Conservation (phyloP, 1,140 invertebrate genomes). For the Drosophila punjabiensis region DNA sequence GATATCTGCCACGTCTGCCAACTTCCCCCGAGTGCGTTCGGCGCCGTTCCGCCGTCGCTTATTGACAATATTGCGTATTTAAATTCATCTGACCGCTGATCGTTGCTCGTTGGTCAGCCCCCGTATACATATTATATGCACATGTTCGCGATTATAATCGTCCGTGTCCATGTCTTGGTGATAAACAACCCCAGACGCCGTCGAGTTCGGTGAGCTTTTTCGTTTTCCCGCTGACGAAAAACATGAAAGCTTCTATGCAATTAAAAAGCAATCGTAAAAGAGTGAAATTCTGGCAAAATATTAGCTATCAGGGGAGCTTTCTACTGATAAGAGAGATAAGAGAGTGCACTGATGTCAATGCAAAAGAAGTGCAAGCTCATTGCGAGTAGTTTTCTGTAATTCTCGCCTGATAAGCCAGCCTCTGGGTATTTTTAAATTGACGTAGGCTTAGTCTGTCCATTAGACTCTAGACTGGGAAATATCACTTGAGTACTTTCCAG, state of each 20-base stretch:
- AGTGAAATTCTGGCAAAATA: not conserved
- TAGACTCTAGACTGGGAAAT: not conserved
- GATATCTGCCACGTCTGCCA: conserved; percentile 47
- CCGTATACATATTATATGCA: conserved; percentile 13
- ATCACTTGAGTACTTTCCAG: not conserved
- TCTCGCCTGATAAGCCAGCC: not conserved
- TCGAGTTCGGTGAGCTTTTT: conserved; percentile 49
- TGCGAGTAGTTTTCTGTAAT: conserved; percentile 5
- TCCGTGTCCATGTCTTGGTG: conserved; percentile 46
- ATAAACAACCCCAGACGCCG: conserved; percentile 63
- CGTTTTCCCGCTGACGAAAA: conserved; percentile 26
- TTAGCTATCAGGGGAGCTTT: conserved; percentile 7
- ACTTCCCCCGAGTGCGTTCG: conserved; percentile 43
- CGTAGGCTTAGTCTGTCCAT: not conserved
- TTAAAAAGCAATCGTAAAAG: conserved; percentile 18
- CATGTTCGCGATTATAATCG: conserved; percentile 19
- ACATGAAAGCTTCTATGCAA: conserved; percentile 31
- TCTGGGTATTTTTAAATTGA: not conserved
- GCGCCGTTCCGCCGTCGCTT: conserved; percentile 41
- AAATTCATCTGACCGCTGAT: conserved; percentile 58
- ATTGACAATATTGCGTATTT: conserved; percentile 76
- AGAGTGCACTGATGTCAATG: conserved; percentile 15
- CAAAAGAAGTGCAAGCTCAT: not conserved
- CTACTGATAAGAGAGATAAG: conserved; percentile 17
- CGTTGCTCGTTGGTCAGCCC: conserved; percentile 27